Conservation (phyloP, 1,140 invertebrate species). For the Acromyrmex charruanus region DNA sequence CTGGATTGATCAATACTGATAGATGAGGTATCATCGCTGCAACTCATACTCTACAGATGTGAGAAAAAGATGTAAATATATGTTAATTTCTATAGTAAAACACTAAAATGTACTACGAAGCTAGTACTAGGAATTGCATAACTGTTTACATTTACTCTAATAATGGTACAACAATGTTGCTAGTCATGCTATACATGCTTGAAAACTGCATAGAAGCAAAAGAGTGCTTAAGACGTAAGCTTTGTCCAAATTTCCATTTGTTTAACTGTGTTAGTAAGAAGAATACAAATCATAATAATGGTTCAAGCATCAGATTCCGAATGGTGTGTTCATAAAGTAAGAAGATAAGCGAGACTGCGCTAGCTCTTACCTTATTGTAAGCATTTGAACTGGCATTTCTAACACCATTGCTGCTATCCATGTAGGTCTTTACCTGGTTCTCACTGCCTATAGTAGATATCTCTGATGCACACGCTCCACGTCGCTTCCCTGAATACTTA, state of each 20-base stretch:
- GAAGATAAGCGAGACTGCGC: conserved; percentile 72
- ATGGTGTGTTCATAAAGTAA: conserved; percentile 50
- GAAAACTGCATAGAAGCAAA: conserved; percentile 30
- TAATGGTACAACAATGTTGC: conserved; percentile 27
- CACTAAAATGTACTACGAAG: conserved; percentile 4
- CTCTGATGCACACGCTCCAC: conserved; percentile 85
- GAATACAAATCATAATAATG: conserved; percentile 37
- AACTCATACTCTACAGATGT: conserved; percentile 66
- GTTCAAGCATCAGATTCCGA: conserved; percentile 56
- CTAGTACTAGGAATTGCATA: conserved; percentile 15
- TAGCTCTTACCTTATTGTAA: conserved; percentile 95
- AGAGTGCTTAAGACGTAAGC: conserved; percentile 19
- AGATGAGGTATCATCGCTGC: conserved; percentile 68
- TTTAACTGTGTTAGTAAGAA: conserved; percentile 32
- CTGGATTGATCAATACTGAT: conserved; percentile 46
- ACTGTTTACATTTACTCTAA: conserved; percentile 13
- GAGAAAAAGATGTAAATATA: not conserved
- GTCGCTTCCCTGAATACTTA: conserved; percentile 86
- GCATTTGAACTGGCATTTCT: conserved; percentile 93
- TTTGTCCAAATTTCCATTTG: not conserved
- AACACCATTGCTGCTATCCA: conserved; percentile 97
- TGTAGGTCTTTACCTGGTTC: conserved; percentile 98
- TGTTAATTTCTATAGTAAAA: conserved; percentile 32
- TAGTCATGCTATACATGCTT: conserved; percentile 45
- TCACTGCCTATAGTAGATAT: conserved; percentile 87